phyloP scores from a whole-genome alignment of 2,113 vertebrate species.

The Leucoraja erinaceus region DNA sequence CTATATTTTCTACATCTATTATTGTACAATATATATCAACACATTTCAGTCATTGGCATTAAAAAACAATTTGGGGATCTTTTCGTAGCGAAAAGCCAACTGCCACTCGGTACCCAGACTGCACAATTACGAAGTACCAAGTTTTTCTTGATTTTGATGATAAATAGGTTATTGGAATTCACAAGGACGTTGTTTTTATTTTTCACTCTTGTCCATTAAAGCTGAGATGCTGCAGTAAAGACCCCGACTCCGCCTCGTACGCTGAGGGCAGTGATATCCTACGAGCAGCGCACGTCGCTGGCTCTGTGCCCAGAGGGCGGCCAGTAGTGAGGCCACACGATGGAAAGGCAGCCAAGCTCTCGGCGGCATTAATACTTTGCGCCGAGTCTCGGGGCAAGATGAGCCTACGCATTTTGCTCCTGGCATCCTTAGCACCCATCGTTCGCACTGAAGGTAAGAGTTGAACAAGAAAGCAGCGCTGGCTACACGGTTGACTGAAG shows the following conservation, averaged over 20 bases:
- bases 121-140: background rate
- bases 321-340: background rate
- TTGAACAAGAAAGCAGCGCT: too few relatives aligned
- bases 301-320: background rate
- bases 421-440: background rate
- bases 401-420: constrained; percentile 6
- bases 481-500: too few relatives aligned
- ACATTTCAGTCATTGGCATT: background rate
- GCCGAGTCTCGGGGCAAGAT: background rate
- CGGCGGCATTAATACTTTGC: background rate
- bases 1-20: too few relatives aligned
- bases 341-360: background rate
- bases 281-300: background rate
- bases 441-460: background rate
- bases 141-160: background rate
- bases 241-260: background rate
- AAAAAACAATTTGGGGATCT: background rate
- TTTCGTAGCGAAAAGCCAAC: too few relatives aligned
- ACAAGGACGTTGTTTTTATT: background rate
- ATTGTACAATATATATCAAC: background rate
- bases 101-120: background rate
- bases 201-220: background rate
- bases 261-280: background rate
- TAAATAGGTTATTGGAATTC: background rate
- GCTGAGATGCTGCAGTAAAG: background rate